Evolutionary conservation across 2,113 vertebrate genomes (phyloP), one percentile per base, ranked within the genome.

Genomic region (Hippocampus guttulatus): DNA sequence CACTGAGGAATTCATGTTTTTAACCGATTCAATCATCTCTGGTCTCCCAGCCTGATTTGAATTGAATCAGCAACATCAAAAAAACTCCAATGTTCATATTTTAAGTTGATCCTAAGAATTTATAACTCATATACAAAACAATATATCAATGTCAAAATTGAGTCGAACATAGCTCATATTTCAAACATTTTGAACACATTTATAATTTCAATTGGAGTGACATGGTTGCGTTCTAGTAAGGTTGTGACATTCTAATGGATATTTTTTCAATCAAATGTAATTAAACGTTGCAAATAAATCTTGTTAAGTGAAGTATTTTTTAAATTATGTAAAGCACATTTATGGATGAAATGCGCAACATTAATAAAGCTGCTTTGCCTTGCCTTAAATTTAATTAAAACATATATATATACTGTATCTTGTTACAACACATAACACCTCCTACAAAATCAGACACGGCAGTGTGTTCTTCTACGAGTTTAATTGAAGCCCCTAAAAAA

Each of bases 1-100:
- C 81, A 75, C 73, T 25, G 67, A 69, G 52, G 73, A 75, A 81
- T 90, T 90, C 71, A 18, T 76, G 64, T 84, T 87, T 80, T 76
- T 43, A 82, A 74, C 75, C 79, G 73, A 87, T 89, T 82, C 80
- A 84, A 86, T 88, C 85, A 82, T 88, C 84, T 83, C 73, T 71
- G 74, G 70, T 58, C 40, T 75, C 70, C 81, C 70, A 85, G 75
- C 74, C 75, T 57, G 45, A 79, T 71, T 75, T 64, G 61, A 74
- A 75, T 84, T 75, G 27, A 45, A 27, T 84, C 79, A 54, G 30
- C 45, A 52, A 45, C 54, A 71, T 76, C 71, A 87, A 81, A 64
- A 64, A 33, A 61, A 38, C 15, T 33, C 1, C 5, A 30, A 61
- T 61, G 27, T 30, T 61, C 16, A 33, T 18, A 33, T 18, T 61